phyloP scores from a whole-genome alignment of 2,113 vertebrate genomes.

The Leucosticte australis region DNA sequence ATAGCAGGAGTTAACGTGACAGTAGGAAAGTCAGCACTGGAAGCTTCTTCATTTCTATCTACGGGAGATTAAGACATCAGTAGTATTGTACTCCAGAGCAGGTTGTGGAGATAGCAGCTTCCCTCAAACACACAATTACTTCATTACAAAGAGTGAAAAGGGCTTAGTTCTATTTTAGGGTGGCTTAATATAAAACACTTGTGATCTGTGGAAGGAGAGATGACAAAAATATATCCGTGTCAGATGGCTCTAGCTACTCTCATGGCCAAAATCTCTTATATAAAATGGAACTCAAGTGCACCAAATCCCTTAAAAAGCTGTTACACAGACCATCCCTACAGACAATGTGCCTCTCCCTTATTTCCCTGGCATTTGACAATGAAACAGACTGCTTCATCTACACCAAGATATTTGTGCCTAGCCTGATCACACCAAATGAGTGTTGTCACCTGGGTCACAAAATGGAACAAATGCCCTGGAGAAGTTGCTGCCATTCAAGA shows the following conservation, averaged over 20 bases:
- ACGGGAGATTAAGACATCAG: not conserved
- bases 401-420: not conserved
- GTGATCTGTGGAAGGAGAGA: slow-evolving; percentile 67
- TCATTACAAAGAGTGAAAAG: slow-evolving; percentile 70
- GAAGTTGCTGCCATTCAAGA: not conserved
- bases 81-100: slow-evolving; percentile 19
- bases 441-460: not conserved
- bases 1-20: not conserved
- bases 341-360: not conserved
- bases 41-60: not conserved
- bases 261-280: slow-evolving; percentile 62
- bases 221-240: slow-evolving; percentile 68
- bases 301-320: not conserved
- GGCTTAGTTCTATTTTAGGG: slow-evolving; percentile 68
- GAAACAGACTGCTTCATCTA: not conserved
- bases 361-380: not conserved
- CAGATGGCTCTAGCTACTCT: slow-evolving; percentile 58
- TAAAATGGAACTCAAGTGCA: slow-evolving; percentile 60
- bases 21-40: not conserved
- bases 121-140: slow-evolving; percentile 61
- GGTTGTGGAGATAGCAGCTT: slow-evolving; percentile 21
- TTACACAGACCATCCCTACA: not conserved
- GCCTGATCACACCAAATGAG: fast-evolving
- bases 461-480: not conserved
- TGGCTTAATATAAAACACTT: slow-evolving; percentile 72